Conservation (phyloP, 2,113 vertebrate genomes). For the Ascaphus truei region DNA sequence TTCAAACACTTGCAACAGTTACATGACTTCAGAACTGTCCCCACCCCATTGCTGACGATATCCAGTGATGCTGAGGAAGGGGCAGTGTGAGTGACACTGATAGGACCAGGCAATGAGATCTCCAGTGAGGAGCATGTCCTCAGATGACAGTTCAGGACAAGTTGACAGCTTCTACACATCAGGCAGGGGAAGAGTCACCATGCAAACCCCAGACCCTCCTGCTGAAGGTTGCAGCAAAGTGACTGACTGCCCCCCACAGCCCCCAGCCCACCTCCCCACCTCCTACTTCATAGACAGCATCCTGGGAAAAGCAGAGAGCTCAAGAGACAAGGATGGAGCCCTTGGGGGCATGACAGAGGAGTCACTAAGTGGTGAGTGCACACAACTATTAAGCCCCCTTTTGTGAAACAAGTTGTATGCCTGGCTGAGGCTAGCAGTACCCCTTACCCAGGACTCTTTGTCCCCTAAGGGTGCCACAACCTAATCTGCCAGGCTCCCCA, state of each 20-base stretch:
- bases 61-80: slow-evolving; percentile 42
- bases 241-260: not conserved
- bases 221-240: slow-evolving; percentile 10
- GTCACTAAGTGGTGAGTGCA: slow-evolving; percentile 31
- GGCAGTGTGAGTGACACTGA: slow-evolving; percentile 34
- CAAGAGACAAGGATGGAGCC: not conserved
- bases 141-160: not conserved
- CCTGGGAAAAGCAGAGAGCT: slow-evolving; percentile 17
- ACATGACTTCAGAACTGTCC: slow-evolving; percentile 24
- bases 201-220: slow-evolving; percentile 43
- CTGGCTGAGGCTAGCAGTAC: no score
- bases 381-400: not conserved
- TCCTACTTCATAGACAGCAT: slow-evolving; percentile 58
- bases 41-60: slow-evolving; percentile 48
- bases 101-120: slow-evolving; percentile 48
- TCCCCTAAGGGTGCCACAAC: no score
- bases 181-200: slow-evolving; percentile 22
- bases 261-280: slow-evolving; percentile 43
- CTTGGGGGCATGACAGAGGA: not conserved
- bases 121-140: slow-evolving; percentile 5
- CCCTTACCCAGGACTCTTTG: no score
- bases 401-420: no score
- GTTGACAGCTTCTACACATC: not conserved
- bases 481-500: no score
- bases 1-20: not conserved